Base-by-base conservation (phyloP, 1,140 invertebrate species). In the Drosophila prosaltans region DNA sequence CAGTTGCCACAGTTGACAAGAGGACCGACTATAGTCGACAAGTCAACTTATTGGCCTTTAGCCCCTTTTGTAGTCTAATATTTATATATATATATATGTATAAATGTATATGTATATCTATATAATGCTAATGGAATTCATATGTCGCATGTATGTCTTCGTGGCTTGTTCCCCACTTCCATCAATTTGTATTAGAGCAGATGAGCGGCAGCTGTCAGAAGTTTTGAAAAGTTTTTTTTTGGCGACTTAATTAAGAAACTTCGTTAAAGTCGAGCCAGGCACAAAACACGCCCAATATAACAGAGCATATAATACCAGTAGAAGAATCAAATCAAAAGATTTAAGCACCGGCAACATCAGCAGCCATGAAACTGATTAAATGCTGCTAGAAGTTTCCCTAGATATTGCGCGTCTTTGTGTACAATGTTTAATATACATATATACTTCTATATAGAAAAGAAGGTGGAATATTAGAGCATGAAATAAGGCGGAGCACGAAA, bases 241-340 rank as follows among this genome's bases (percentile, higher is more conserved):
- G 65, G 9, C 62, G 80, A 78, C 74, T 83, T 88, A 88, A 88
- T 88, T 89, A 77, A 71, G 81, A 89, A 88, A 89, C 80, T 88
- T 86, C 58, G 72, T 59, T 66, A 72, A 45, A 55, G 76, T 36
- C 66, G 68, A 54, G 75, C 63, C 43, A 21, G 54, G 11, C 58
- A 43, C 63, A 26, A 43, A 36, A 30, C 45, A 11, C 16, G 16
- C 21, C 7, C 58, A 71, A 63, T 24, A 74, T 70, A 72, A 69
- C 57, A n/a, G 16, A 16, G 16, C 51, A 36, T 36, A 36, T 36
- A 6, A 36, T 57, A 32, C 21, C 26, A 30, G 21, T 28, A 43
- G 26, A 16, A 8, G 30, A 65, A 40, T 51, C 70, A 63, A 69
- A 72, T 69, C 68, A 48, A 59, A 65, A 60, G 45, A 74, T 11